These are phyloP conservation scores for Malacosoma neustria DNA, from an alignment of 2,888 invertebrate genomes.

Conservation along the genomic window DNA sequence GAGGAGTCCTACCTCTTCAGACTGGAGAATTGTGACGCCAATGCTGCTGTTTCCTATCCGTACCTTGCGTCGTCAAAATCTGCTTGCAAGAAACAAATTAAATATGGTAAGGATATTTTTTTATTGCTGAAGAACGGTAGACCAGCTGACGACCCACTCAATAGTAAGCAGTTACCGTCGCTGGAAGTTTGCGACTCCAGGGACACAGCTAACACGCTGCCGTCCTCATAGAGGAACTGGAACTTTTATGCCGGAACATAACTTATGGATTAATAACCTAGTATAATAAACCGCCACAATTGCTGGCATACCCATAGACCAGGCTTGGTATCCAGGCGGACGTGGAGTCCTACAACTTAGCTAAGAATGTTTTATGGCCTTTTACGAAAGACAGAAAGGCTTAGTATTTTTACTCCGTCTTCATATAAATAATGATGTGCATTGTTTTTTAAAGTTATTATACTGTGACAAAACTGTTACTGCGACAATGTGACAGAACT, in stretches of 20 bases:
- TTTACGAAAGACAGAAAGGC: neutral
- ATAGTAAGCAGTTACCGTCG: neutral
- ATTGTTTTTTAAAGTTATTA: too few relatives aligned
- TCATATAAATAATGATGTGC: too few relatives aligned
- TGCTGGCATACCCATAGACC: neutral
- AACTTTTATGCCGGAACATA: neutral
- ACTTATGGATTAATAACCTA: neutral
- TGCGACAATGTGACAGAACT: too few relatives aligned
- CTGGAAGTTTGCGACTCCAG: neutral
- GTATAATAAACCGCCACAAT: too few relatives aligned
- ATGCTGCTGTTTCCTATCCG: slow-evolving; percentile 59
- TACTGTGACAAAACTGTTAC: too few relatives aligned
- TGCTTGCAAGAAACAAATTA: slow-evolving; percentile 84
- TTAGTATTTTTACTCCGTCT: neutral
- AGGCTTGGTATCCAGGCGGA: neutral
- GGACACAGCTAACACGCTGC: neutral
- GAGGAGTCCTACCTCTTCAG: slow-evolving; percentile 60
- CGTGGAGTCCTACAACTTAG: neutral
- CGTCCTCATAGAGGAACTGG: neutral
- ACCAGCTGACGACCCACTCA: neutral
- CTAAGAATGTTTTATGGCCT: neutral
- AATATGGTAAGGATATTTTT: slow-evolving; percentile 76
- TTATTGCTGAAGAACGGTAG: neutral
- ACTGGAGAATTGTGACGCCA: slow-evolving; percentile 65
- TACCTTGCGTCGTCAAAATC: slow-evolving; percentile 70